A percentile compares a stretch with the other conserved stretches of the same genome.
Conservation (phyloP, 2,797 vertebrate genomes). For the Pagetopsis macropterus region DNA sequence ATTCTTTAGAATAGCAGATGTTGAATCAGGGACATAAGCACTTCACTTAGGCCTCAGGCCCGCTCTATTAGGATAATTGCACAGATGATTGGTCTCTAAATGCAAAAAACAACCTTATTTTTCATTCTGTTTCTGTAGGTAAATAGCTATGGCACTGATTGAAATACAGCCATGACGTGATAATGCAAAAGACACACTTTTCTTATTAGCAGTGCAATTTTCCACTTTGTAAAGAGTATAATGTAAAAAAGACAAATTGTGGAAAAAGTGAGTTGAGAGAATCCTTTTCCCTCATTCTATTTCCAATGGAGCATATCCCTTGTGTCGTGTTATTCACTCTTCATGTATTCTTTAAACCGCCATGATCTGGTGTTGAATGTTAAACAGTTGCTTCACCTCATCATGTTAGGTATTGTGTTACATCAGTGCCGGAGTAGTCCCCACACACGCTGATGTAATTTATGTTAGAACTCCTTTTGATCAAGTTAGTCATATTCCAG, state of each 20-base stretch:
- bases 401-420: constrained; percentile 15
- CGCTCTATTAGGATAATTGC: constrained; percentile 72
- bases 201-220: constrained; percentile 35
- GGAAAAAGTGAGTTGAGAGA: background rate
- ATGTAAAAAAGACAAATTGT: constrained; percentile 15
- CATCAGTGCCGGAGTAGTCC: background rate
- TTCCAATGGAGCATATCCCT: background rate
- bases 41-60: constrained; percentile 43
- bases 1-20: constrained; percentile 61
- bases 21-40: constrained; percentile 63
- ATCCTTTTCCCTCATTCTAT: background rate
- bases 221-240: constrained; percentile 29
- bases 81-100: constrained; percentile 67
- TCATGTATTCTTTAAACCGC: constrained; percentile 23
- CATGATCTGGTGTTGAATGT: constrained; percentile 17
- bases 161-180: constrained; percentile 18
- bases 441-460: constrained; percentile 12
- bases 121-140: constrained; percentile 32
- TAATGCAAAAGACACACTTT: constrained; percentile 55
- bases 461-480: constrained; percentile 10
- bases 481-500: constrained; percentile 15
- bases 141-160: constrained; percentile 4
- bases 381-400: constrained; percentile 20
- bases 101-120: constrained; percentile 45
- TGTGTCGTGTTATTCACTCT: constrained; percentile 2